Conservation (phyloP, 2,797 vertebrate species). For the Taenioides sp. region DNA sequence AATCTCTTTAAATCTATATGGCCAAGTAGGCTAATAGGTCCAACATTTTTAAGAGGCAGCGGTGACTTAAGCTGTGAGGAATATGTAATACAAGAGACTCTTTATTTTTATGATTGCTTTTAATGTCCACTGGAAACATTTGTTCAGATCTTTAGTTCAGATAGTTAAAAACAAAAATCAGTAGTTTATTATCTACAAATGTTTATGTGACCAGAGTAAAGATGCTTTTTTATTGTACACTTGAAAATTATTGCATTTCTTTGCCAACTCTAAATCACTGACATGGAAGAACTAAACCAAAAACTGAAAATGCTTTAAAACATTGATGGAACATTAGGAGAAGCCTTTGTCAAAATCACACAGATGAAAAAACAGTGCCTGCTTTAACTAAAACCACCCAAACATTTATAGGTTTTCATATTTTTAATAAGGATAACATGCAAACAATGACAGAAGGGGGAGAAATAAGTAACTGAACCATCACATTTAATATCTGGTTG, state of each 20-base stretch:
- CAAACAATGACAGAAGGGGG: too few relatives aligned
- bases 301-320: neutral
- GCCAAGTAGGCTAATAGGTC: conserved; percentile 1
- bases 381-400: too few relatives aligned
- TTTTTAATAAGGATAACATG: too few relatives aligned
- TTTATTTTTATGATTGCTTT: neutral
- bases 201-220: neutral
- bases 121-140: neutral
- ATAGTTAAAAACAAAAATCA: neutral
- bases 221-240: neutral
- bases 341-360: too few relatives aligned
- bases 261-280: too few relatives aligned
- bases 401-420: too few relatives aligned
- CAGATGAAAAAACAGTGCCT: too few relatives aligned
- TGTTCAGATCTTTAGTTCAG: neutral
- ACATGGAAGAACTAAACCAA: neutral
- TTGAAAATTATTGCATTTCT: neutral
- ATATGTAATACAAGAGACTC: conserved; percentile 4
- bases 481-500: too few relatives aligned
- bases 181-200: neutral
- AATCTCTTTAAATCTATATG: conserved; percentile 18
- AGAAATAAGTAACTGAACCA: too few relatives aligned
- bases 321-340: neutral
- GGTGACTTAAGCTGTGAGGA: neutral
- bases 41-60: neutral